Conservation (phyloP, 2,888 invertebrate genomes). For the Ochropacha duplaris region DNA sequence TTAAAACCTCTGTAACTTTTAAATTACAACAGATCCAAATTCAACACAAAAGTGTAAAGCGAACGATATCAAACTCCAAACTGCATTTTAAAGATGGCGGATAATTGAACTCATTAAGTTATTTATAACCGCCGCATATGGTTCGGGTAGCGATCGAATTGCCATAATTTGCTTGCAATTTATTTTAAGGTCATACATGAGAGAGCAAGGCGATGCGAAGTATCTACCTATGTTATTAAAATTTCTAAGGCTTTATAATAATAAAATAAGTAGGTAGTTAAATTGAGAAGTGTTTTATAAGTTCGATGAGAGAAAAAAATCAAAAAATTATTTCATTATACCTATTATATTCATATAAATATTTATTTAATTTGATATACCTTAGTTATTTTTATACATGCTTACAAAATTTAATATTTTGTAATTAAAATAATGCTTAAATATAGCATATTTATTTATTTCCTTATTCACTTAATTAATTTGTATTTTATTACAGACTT, state of each 20-base stretch:
- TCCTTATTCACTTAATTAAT: too few species aligned
- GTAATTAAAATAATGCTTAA: too few species aligned
- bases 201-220: conserved; percentile 1
- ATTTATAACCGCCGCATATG: conserved; percentile 59
- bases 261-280: neutral
- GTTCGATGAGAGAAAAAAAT: too few species aligned
- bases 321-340: too few species aligned
- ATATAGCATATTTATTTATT: too few species aligned
- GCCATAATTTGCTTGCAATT: conserved; percentile 60
- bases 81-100: conserved; percentile 50
- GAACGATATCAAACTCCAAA: conserved; percentile 37
- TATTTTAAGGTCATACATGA: conserved; percentile 46
- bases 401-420: too few species aligned
- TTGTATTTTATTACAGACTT: too few species aligned
- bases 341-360: too few species aligned
- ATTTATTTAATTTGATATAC: too few species aligned
- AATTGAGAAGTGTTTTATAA: neutral
- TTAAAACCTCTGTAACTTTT: neutral
- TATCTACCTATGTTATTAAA: neutral
- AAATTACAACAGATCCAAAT: conserved; percentile 10
- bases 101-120: conserved; percentile 66
- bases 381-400: too few species aligned
- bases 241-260: conserved; percentile 6
- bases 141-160: conserved; percentile 50
- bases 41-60: conserved; percentile 15